phyloP scores from a whole-genome alignment of 2,797 vertebrate genomes.

The Amblyraja radiata region DNA sequence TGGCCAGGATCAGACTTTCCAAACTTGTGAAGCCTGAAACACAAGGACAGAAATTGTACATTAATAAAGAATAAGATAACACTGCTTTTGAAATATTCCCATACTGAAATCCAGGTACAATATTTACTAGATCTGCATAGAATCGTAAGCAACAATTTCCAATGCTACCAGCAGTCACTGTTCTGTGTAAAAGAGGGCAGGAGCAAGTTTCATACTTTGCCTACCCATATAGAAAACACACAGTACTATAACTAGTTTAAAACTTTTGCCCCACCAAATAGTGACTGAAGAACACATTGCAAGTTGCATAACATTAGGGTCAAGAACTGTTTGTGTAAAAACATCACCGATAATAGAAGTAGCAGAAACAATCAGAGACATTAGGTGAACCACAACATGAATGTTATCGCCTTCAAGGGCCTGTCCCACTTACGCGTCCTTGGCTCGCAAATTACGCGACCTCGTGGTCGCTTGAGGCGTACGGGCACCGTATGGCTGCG shows the following conservation, averaged over 20 bases:
- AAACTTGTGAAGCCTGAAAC: constrained; percentile 32
- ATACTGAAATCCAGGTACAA: not conserved
- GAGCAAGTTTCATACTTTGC: not conserved
- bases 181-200: not conserved
- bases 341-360: not conserved
- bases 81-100: not conserved
- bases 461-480: too few relatives aligned
- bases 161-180: not conserved
- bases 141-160: not conserved
- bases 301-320: not conserved
- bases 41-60: not conserved
- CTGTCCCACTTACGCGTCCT: too few relatives aligned
- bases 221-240: not conserved
- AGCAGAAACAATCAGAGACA: not conserved
- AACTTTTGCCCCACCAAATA: not conserved
- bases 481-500: too few relatives aligned
- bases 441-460: too few relatives aligned
- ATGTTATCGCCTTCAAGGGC: not conserved
- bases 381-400: not conserved
- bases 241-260: not conserved
- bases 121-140: not conserved
- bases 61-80: not conserved
- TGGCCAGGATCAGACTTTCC: constrained; percentile 24
- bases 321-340: not conserved
- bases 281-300: not conserved